Evolutionary conservation across 2,888 invertebrate genomes (phyloP), one percentile per base, ranked within the genome.

Genomic region (Agrilus cyanescens): DNA sequence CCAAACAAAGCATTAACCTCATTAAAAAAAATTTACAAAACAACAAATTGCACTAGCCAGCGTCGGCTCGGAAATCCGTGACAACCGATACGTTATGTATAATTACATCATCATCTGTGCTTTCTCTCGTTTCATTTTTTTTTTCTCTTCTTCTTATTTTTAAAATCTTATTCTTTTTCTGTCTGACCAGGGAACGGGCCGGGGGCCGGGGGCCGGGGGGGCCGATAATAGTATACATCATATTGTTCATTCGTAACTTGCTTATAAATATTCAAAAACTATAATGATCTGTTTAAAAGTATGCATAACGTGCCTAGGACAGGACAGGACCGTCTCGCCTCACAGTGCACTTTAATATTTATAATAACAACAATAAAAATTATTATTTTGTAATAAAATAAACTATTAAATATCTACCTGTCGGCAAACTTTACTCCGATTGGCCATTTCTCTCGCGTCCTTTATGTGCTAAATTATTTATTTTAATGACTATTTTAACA

Each of bases 401-500:
- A 2, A 25, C 2, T 25, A 25, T 25, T 1, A 25, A 8, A 20
- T 20, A 20, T 25, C 25, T 25, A 25, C 10, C 10, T 8, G 10
- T 25, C 3, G 2, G 25, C 25, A 25, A 25, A 25, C 25, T 25
- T n/a, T 10, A 10, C 10, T 25, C 10, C 25, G 25, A 25, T 25
- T 25, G 25, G 25, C 25, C 25, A 25, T 25, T 25, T 10, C 43
- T 40, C 42, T 46, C 50, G 37, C 45, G 47, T 46, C 41, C 47
- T 47, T 45, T 40, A 47, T 47, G 39, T 45, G 37, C 32, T 31
- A 44, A 41, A 50, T 49, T 49, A 49, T 48, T 52, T 52, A 45
- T 50, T 49, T 50, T 49, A 53, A 53, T 53, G 55, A 55, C 53
- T 53, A 53, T 50, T 44, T 43, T 44, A 50, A 54, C 50, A 56